Base-by-base conservation (phyloP, 1,140 invertebrate species). In the Ruditapes philippinarum region DNA sequence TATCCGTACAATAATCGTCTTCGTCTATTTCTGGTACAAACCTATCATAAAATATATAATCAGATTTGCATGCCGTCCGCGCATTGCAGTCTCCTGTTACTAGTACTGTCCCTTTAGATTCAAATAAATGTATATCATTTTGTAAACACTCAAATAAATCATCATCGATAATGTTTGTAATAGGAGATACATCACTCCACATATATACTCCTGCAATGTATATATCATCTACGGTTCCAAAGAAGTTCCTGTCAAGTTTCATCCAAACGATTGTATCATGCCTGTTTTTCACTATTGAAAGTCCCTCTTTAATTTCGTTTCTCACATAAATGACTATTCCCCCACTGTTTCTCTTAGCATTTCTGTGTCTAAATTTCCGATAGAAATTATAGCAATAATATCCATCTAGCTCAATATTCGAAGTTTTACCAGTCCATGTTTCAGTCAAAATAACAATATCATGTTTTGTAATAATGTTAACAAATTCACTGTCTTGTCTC, bases 401-500 rank as follows among this genome's bases (percentile, higher is more conserved):
- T n/a, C 49, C 54, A 38, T 80, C 36, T 57, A 80, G 9, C 22
- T 45, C 28, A 49, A 78, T 60, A 33, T 80, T 80, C n/a, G n/a
- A 11, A 60, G 31, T 60, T 36, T 42, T 14, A 80, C 60, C 33
- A 25, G 78, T 17, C 78, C 49, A 80, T 31, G 78, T 36, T 80
- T 80, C 78, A 80, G 57, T 60, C n/a, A 80, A 33, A 80, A 80
- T 60, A 12, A 33, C 45, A 22, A 80, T 80, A 57, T 80, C 42
- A 80, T 31, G n/a, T 51, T 12, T 33, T 60, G 40, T 28, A 25
- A 60, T 36, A 36, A 80, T 19, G 33, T 60, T 28, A n/a, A 78
- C 17, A 45, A 78, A 49, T 14, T 12, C 25, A 28, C 19, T 5
- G 7, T 36, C n/a, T 25, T 22, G 25, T 45, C 60, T n/a, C n/a